A percentile compares a stretch with the other conserved stretches of the same genome.
Conservation (phyloP, 2,113 vertebrate species). For the Paratilapia polleni region DNA sequence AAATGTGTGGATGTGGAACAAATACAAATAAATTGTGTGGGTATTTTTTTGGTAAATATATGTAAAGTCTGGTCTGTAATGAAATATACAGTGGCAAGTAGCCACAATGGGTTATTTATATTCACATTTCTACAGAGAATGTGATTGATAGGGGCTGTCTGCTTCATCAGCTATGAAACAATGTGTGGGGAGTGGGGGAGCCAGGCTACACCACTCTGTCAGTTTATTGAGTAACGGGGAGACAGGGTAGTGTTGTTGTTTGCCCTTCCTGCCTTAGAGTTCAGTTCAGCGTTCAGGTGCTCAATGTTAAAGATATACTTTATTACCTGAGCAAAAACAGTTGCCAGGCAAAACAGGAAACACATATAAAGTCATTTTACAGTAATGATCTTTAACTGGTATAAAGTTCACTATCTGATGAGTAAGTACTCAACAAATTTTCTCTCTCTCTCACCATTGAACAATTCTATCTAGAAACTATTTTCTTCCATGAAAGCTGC, state of each 20-base stretch:
- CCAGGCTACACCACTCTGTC: slow-evolving; percentile 1
- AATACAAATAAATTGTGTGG: not conserved
- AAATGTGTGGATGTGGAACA: not conserved
- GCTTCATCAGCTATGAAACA: slow-evolving; percentile 36
- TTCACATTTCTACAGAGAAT: slow-evolving; percentile 16
- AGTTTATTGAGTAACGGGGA: not conserved
- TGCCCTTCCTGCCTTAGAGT: not conserved
- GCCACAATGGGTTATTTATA: slow-evolving; percentile 15
- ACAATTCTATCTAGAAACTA: not conserved
- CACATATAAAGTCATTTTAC: not conserved
- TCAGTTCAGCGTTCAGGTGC: not conserved
- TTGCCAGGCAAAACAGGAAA: not conserved
- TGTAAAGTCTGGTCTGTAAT: not conserved
- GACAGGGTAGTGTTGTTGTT: not conserved
- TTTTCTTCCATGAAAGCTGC: not conserved
- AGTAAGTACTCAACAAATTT: not conserved
- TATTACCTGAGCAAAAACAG: not conserved
- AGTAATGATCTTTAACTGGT: not conserved
- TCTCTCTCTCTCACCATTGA: not conserved
- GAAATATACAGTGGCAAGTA: not conserved
- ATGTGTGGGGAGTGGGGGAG: slow-evolving; percentile 9
- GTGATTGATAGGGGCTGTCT: slow-evolving; percentile 35
- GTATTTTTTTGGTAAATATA: not conserved
- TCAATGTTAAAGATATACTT: not conserved
- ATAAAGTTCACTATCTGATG: not conserved